Percentiles rank a stretch among this genome's conserved stretches.
These are phyloP conservation scores for Temnothorax ravouxi DNA, from an alignment of 2,888 invertebrate species.

Conservation along the genomic window DNA sequence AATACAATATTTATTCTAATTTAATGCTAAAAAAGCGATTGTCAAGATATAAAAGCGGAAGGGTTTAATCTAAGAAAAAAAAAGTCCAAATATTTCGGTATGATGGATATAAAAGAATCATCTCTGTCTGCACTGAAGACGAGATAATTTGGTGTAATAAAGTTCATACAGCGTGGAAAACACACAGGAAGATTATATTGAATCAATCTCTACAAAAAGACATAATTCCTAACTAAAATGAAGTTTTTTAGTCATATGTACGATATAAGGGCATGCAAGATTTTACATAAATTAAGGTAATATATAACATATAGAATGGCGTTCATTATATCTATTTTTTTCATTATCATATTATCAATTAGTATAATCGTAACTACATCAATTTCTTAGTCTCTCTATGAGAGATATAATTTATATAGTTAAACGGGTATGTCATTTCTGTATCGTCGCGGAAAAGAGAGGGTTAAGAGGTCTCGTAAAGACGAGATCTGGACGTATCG, in stretches of 20 bases:
- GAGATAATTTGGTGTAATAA: neutral
- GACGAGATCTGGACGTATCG: neutral
- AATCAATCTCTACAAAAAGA: neutral
- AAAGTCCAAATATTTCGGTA: neutral
- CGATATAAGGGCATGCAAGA: neutral
- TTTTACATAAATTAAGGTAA: neutral
- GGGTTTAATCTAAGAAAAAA: neutral
- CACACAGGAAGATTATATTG: neutral
- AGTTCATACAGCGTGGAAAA: neutral
- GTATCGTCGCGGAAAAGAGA: neutral
- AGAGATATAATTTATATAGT: conserved; percentile 14
- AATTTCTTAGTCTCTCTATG: neutral
- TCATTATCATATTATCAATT: neutral
- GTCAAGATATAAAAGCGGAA: neutral
- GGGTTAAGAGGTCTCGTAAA: neutral
- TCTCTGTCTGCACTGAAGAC: neutral
- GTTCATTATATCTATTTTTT: neutral
- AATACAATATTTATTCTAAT: neutral
- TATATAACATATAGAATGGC: neutral
- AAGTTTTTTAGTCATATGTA: neutral
- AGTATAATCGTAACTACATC: neutral
- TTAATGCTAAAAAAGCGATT: neutral
- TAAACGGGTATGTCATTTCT: neutral
- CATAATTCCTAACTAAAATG: neutral
- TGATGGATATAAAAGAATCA: neutral